Base-by-base conservation (phyloP, 2,113 vertebrate genomes). In the Nibea coibor region DNA sequence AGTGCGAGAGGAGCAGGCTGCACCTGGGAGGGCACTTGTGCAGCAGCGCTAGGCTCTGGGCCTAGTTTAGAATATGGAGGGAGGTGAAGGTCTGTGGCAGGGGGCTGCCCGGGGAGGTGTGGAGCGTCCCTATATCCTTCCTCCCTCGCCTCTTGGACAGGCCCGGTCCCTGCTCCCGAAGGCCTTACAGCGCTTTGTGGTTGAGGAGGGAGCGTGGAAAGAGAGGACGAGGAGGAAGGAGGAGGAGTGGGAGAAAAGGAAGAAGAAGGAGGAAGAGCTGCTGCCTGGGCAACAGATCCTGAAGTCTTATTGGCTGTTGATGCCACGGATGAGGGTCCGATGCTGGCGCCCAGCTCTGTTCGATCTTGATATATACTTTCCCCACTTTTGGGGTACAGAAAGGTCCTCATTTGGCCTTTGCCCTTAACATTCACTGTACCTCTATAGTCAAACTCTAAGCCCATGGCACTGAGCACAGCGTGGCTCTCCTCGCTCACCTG, bases 321-420 rank as follows among this genome's bases (percentile, higher is more conserved):
- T 0, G 96, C 95, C 0, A 93, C 90, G 0, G 96, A 95, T 43
- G 94, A 96, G 19, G 94, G 94, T 75, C 95, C 95, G 0, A 95
- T 95, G 91, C 95, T 96, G 83, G 95, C 93, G 5, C 95, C 96
- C 81, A 95, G 95, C 92, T 97, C 96, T 63, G 92, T 85, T 92
- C 94, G 94, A 86, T 97, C 96, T 61, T 96, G 96, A 0, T 93
- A 95, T 59, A 80, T 65, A 0, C 91, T 95, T 90, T 96, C 96
- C 63, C 86, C 94, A 93, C 97, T 97, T 89, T 96, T 97, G 22
- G 98, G 98, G 91, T 96, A 99, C 2, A 99, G 95, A 93, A 97
- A 99, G 91, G 98, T 99, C 96, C 99, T 98, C 98, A 99, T 99
- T 92, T 99, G 97, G 58, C 98, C 98, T 65, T 99, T 99, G 16